These are phyloP conservation scores for Rhincodon typus DNA, from an alignment of 2,797 vertebrate genomes.

Conservation along the genomic window DNA sequence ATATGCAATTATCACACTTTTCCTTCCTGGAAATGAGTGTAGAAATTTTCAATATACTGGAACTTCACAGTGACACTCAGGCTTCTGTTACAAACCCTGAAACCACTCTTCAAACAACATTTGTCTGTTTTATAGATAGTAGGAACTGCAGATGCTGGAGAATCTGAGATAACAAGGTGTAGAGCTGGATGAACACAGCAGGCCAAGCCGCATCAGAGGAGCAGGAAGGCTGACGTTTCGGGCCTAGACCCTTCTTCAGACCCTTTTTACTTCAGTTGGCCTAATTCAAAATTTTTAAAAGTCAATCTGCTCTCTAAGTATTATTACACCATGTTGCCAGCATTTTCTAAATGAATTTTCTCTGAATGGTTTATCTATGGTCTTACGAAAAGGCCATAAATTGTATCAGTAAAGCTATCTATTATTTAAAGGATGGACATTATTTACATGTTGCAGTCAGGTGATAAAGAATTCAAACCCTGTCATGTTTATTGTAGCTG, in stretches of 20 bases:
- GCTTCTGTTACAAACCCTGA: not conserved
- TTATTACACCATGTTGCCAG: not conserved
- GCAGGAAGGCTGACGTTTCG: no score
- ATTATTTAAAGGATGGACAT: not conserved
- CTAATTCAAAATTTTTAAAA: not conserved
- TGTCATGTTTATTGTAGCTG: not conserved
- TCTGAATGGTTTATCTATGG: not conserved
- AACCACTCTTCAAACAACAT: not conserved
- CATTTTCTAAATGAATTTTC: not conserved
- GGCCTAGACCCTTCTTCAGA: no score
- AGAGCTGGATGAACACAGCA: no score
- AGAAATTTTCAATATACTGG: not conserved
- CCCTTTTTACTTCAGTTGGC: not conserved
- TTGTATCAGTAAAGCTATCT: not conserved
- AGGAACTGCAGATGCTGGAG: no score
- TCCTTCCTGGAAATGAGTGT: not conserved
- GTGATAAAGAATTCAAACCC: not conserved
- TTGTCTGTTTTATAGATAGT: not conserved
- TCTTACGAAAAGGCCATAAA: not conserved
- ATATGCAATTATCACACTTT: not conserved
- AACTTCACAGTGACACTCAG: not conserved
- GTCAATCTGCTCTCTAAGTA: not conserved
- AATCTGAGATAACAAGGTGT: no score
- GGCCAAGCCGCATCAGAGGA: no score
- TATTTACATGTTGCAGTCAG: not conserved